Percentiles rank a stretch among this genome's conserved stretches.
Conservation (phyloP, 2,113 vertebrate genomes). For the Rana temporaria region DNA sequence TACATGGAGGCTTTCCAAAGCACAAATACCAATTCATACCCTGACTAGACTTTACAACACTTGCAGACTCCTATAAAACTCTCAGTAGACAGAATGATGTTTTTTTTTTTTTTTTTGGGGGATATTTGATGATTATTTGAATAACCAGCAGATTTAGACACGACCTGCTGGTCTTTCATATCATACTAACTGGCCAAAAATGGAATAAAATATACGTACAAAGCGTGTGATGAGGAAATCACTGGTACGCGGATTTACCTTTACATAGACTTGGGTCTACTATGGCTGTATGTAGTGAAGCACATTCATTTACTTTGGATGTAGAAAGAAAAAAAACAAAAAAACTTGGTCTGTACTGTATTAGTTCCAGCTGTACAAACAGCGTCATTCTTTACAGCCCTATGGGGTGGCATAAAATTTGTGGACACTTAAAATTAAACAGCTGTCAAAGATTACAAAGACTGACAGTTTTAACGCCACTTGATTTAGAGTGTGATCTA, state of each 20-base stretch:
- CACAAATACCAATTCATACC: slow-evolving; percentile 21
- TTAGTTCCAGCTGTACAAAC: slow-evolving; percentile 1
- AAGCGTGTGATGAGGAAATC: too few relatives aligned
- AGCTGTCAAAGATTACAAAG: background rate
- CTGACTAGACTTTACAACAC: slow-evolving; percentile 10
- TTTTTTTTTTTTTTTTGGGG: background rate
- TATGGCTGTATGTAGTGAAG: too few relatives aligned
- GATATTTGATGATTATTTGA: background rate
- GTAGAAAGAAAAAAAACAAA: too few relatives aligned
- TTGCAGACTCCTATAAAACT: slow-evolving; percentile 7
- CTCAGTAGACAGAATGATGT: background rate
- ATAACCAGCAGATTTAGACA: background rate
- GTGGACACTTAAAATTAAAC: background rate
- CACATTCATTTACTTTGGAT: too few relatives aligned
- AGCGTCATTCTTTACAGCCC: background rate
- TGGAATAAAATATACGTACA: too few relatives aligned
- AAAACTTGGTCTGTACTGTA: background rate
- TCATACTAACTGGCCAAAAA: background rate
- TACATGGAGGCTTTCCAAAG: slow-evolving; percentile 16
- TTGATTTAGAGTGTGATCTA: background rate
- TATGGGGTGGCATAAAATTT: background rate
- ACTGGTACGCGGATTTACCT: too few relatives aligned
- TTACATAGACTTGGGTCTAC: too few relatives aligned
- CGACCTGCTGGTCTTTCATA: background rate
- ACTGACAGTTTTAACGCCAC: background rate